These are phyloP conservation scores for Trisateles emortualis DNA, from an alignment of 2,888 invertebrate genomes.

Conservation along the genomic window DNA sequence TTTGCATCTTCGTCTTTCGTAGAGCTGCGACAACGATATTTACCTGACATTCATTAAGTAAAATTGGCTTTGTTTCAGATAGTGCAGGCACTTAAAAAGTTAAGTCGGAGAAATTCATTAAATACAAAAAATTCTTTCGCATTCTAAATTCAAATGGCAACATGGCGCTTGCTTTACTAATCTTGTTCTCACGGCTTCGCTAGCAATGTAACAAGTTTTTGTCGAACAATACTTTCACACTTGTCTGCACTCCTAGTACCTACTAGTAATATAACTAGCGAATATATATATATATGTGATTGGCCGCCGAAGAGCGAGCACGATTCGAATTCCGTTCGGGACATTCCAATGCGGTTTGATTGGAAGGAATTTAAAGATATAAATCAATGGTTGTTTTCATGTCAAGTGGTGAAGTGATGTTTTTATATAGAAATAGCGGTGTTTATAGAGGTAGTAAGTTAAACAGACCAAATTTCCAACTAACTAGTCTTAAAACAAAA, in stretches of 20 bases:
- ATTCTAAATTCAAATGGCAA: conserved; percentile 31
- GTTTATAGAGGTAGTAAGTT: not conserved
- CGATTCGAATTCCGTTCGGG: conserved; percentile 39
- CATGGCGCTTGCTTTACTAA: conserved; percentile 28
- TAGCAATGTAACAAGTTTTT: conserved; percentile 38
- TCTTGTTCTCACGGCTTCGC: conserved; percentile 42
- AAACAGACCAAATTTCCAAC: no score
- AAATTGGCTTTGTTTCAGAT: no score
- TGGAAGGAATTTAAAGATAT: conserved; percentile 19
- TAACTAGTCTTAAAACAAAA: no score
- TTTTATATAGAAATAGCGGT: not conserved
- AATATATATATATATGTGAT: conserved; percentile 32
- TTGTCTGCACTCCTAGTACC: conserved; percentile 16
- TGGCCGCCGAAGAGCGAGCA: conserved; percentile 30
- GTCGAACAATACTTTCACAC: conserved; percentile 46
- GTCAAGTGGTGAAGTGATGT: not conserved
- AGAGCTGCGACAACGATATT: no score
- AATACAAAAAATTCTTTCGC: conserved; percentile 29
- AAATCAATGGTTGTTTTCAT: conserved; percentile 22
- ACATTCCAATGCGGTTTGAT: conserved; percentile 39
- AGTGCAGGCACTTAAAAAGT: no score
- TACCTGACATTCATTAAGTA: no score
- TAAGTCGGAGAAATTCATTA: conserved; percentile 9
- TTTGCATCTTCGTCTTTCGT: no score
- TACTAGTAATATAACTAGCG: conserved; percentile 10